Evolutionary conservation across 2,113 vertebrate species (phyloP), one percentile per base, ranked within the genome.

Genomic region (Alectura lathami): DNA sequence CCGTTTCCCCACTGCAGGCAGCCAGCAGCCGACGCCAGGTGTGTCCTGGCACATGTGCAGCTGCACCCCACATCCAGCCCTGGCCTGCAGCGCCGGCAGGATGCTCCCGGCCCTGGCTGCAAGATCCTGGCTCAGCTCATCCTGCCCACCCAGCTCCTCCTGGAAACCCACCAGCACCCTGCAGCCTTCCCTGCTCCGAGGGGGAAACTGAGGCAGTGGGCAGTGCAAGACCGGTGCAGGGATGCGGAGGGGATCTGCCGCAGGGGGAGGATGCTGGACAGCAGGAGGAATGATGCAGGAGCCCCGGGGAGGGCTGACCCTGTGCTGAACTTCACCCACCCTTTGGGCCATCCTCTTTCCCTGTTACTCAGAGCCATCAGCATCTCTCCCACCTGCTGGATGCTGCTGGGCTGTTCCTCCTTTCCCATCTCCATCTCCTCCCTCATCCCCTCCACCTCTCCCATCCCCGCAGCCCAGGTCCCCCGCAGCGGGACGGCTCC

Each of bases 401-500:
- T 3, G 17, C 69, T 57, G n/a, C 64, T 7, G 53, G 14, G 40
- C 5, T 2, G 1, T 26, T 87, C 11, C 40, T 40, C 40, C 45
- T 74, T 16, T n/a, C 36, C 15, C 24, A 17, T 47, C 32, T 68
- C 57, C 43, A 48, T 32, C 57, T 20, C 20, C 63, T 4, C 6
- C 21, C 32, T 3, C 8, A 13, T 22, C 42, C 7, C 17, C 24
- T 27, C 45, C 14, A 27, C 50, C 14, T 27, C 14, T 15, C 20
- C 21, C 9, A 4, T 7, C 22, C 40, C 60, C 3, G 3, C 64
- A 64, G 47, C 23, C 36, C 1, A 0, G 21, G 13, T 64, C n/a
- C 18, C 45, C 27, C 0, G 5, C 7, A 56, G 3, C 5, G n/a
- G 51, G 34, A 21, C 2, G 11, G 22, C 48, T 26, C 40, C 0